Evolutionary conservation across 1,140 invertebrate species (phyloP), one percentile per base, ranked within the genome.

Genomic region (Drosophila auraria): DNA sequence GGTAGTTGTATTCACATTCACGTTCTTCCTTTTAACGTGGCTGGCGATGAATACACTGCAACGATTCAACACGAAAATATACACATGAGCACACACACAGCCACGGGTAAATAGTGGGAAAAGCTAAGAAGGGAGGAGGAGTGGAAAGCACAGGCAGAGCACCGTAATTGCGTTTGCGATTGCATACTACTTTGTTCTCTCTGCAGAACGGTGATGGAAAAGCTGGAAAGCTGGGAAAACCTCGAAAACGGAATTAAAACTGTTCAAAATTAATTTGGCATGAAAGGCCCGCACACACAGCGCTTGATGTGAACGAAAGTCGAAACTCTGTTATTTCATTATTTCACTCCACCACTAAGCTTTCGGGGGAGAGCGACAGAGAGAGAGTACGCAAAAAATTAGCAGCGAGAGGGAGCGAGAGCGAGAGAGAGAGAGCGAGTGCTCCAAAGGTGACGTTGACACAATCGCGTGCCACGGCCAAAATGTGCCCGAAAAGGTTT

Each of bases 21-120:
- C 86, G 86, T 82, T 82, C 87, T 89, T 90, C 82, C 79, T 89
- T 90, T 91, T 90, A 89, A 89, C 86, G 86, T 89, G 86, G 86
- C 81, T 90, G 87, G 87, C 82, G 86, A 86, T 80, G 76, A 91
- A 89, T 86, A 89, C 86, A 90, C 86, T 89, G 83, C 64, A 86
- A 82, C 56, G 76, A 81, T 78, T 83, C 62, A 79, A 89, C 63
- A 81, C 77, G 79, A 44, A 80, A 83, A 83, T 69, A 77, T 80
- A 73, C 74, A 83, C 60, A 77, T 72, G 36, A 33, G 27, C 62
- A 57, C 54, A 76, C 69, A 61, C 17, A 49, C 70, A 63, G 25
- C 12, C 56, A 83, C 66, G 74, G 62, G 84, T 90, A 61, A 72
- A 79, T 84, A 72, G 77, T 57, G 65, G 65, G 71, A 72, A 80